phyloP scores from a whole-genome alignment of 2,888 invertebrate genomes.

The Mycalesis mineus region DNA sequence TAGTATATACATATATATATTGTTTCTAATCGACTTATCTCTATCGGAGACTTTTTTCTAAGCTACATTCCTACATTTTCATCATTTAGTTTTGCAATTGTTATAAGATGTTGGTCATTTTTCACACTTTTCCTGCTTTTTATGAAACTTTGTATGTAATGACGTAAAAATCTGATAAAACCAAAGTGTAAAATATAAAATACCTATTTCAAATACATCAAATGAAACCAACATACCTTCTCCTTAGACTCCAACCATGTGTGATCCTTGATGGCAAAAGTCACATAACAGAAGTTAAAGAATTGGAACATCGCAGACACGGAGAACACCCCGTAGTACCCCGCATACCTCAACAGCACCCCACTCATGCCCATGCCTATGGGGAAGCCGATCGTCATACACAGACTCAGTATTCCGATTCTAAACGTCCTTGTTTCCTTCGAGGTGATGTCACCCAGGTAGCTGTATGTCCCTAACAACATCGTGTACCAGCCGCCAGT shows the following conservation, averaged over 20 bases:
- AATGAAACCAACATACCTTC: slow-evolving; percentile 59
- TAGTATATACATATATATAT: no score
- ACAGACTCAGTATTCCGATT: slow-evolving; percentile 74
- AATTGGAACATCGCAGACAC: slow-evolving; percentile 61
- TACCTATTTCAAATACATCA: no score
- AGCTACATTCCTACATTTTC: no score
- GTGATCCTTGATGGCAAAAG: slow-evolving; percentile 63
- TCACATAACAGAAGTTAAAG: slow-evolving; percentile 66
- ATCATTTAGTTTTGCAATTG: no score
- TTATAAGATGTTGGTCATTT: no score
- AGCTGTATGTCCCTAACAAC: slow-evolving; percentile 79
- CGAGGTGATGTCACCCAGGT: slow-evolving; percentile 78
- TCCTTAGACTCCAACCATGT: slow-evolving; percentile 62
- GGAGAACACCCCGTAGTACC: slow-evolving; percentile 75
- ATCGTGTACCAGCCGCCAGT: slow-evolving; percentile 79
- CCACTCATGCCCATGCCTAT: slow-evolving; percentile 69
- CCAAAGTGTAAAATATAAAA: no score
- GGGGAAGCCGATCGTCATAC: slow-evolving; percentile 71
- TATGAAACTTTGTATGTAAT: no score
- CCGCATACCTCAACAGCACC: slow-evolving; percentile 55
- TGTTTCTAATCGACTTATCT: no score
- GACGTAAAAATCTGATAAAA: no score
- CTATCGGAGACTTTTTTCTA: no score
- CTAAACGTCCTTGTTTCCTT: slow-evolving; percentile 78
- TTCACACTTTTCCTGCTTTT: no score